phyloP scores from a whole-genome alignment of 1,140 invertebrate genomes.

The Chironomus tepperi region DNA sequence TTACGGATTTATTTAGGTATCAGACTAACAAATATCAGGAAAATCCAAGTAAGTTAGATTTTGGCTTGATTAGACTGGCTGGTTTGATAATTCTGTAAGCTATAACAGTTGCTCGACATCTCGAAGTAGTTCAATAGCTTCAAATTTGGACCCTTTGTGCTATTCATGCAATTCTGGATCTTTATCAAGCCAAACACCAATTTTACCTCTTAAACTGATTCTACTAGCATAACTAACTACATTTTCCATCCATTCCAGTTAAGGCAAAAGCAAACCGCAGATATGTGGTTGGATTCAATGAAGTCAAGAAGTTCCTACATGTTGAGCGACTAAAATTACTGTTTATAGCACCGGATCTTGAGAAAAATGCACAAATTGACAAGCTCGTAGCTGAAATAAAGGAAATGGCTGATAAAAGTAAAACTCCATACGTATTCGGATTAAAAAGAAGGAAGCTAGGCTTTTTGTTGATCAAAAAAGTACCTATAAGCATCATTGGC shows the following conservation, averaged over 20 bases:
- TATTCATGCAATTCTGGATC: no score
- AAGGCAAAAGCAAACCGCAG: conserved; percentile 48
- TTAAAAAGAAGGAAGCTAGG: conserved; percentile 32
- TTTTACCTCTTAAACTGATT: no score
- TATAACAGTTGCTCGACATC: not conserved
- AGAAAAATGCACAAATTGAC: conserved; percentile 34
- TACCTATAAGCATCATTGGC: conserved; percentile 34
- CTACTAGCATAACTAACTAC: no score
- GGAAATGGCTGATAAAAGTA: conserved; percentile 30
- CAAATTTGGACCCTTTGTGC: no score
- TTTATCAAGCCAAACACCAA: no score
- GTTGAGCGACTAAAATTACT: conserved; percentile 50
- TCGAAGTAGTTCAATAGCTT: no score
- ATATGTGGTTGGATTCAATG: conserved; percentile 49
- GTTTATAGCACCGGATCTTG: conserved; percentile 49
- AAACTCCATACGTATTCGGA: conserved; percentile 34
- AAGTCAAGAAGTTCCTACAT: conserved; percentile 47
- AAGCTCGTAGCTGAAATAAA: conserved; percentile 32
- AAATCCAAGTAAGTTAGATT: conserved; percentile 43
- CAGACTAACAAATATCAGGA: conserved; percentile 50
- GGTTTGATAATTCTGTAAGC: no score
- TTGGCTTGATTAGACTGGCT: no score
- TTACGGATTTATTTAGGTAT: conserved; percentile 49
- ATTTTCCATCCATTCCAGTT: conserved; percentile 32
- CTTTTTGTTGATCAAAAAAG: conserved; percentile 34